These are phyloP conservation scores for Maccullochella peelii DNA, from an alignment of 2,113 vertebrate genomes.

Conservation along the genomic window DNA sequence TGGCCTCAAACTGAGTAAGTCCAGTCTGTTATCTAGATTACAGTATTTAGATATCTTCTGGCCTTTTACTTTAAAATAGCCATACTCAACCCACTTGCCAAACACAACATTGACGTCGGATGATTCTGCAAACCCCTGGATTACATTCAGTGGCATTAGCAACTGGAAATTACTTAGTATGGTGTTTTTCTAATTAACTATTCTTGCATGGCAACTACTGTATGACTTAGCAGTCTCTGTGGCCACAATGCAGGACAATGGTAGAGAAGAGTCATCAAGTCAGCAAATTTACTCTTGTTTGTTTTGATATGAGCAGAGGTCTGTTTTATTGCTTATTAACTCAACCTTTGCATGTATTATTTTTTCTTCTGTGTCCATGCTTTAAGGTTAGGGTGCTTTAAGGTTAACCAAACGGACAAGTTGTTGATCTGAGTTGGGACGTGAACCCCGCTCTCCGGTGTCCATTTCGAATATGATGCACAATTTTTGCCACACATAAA, in stretches of 20 bases:
- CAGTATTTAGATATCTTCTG: background rate
- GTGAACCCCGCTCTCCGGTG: background rate
- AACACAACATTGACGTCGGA: background rate
- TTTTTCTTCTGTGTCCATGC: background rate
- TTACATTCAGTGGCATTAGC: background rate
- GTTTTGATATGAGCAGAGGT: background rate
- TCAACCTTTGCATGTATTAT: background rate
- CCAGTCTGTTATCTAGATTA: background rate
- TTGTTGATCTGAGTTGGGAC: too few species aligned
- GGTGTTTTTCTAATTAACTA: background rate
- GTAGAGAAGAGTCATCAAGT: background rate
- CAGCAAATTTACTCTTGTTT: background rate
- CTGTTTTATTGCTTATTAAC: background rate
- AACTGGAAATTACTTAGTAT: background rate
- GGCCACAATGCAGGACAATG: background rate
- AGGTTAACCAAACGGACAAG: background rate
- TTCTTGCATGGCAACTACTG: background rate
- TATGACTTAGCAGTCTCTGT: background rate
- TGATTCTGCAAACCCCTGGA: background rate
- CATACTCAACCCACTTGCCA: background rate
- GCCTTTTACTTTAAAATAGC: background rate
- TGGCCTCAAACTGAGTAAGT: background rate
- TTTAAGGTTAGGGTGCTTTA: background rate
- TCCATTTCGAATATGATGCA: background rate
- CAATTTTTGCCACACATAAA: background rate